Evolutionary conservation across 2,888 invertebrate genomes (phyloP), one percentile per base, ranked within the genome.

Genomic region (Liposcelis brunnea): DNA sequence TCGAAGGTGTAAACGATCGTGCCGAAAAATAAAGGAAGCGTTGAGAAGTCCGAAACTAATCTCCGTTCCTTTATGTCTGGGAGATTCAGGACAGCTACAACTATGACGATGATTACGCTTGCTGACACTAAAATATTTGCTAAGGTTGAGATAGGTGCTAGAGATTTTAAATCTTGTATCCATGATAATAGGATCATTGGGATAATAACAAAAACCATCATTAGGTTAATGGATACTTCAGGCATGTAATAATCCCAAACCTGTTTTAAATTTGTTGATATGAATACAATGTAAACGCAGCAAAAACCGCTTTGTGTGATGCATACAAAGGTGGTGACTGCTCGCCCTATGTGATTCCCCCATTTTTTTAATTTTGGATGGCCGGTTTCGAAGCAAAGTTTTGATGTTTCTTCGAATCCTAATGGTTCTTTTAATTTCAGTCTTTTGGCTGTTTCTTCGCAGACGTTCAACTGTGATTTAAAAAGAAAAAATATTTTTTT

Each of bases 291-390:
- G 65, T 97, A 97, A 21, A 95, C 86, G 62, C 93, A 94, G 64
- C 97, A 97, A 67, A 97, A 95, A 49, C 97, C 97, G 49, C 97
- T 69, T 66, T 97, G 97, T n/a, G 95, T 95, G 47, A 93, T 69
- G 61, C 90, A 85, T 45, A 97, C 74, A 66, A 93, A 93, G 11
- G 75, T 57, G 63, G 93, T 89, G 49, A 94, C 85, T 47, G 49
- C 53, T 31, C 67, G 69, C 65, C 77, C 75, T 72, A 81, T 79
- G 3, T 65, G 55, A 26, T 63, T 64, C 0, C 83, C 72, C 57
- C 76, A 70, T 14, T 66, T 67, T 40, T 77, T 69, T 18, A 80
- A 56, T 36, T 63, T 60, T 1, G 64, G 60, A 0, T 86, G 84
- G 1, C 89, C 87, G 43, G 75, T 74, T 49, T 71, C 72, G 58